Evolutionary conservation across 2,797 vertebrate genomes (phyloP).

Genomic region (Momotus momota): DNA sequence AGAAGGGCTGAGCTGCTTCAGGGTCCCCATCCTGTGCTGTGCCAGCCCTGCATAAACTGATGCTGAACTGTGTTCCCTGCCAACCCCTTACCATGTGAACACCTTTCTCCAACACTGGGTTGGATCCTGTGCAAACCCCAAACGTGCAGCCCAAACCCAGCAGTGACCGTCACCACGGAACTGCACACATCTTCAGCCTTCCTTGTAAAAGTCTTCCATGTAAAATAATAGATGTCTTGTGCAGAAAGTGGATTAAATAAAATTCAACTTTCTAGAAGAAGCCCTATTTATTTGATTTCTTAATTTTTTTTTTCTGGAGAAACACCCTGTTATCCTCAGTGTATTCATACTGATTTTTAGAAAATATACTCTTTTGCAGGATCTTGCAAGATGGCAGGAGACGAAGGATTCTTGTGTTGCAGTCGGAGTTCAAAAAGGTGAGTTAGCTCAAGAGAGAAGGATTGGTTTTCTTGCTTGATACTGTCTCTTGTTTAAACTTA

Average conservation of each 20-base stretch:
- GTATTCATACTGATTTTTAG: neutral
- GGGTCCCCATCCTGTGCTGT: neutral
- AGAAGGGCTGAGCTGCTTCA: neutral
- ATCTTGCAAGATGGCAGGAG: neutral
- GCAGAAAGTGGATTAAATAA: neutral
- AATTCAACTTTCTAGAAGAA: neutral
- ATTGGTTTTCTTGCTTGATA: constrained; percentile 42
- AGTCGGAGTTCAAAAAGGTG: constrained; percentile 41
- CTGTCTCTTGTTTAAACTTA: constrained; percentile 4
- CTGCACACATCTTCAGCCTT: fast-evolving
- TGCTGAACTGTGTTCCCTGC: neutral
- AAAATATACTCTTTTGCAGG: neutral
- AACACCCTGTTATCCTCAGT: neutral
- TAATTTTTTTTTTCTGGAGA: neutral
- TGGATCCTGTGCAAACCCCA: neutral
- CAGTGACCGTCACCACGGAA: neutral
- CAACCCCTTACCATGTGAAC: fast-evolving
- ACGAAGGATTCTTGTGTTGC: neutral
- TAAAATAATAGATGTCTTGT: neutral
- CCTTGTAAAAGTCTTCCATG: neutral
- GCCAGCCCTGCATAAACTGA: neutral
- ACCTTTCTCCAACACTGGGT: neutral
- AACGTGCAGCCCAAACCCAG: neutral
- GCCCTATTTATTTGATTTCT: neutral
- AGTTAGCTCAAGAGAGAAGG: neutral